phyloP scores from a whole-genome alignment of 1,140 invertebrate species.

The Oedothorax gibbosus region DNA sequence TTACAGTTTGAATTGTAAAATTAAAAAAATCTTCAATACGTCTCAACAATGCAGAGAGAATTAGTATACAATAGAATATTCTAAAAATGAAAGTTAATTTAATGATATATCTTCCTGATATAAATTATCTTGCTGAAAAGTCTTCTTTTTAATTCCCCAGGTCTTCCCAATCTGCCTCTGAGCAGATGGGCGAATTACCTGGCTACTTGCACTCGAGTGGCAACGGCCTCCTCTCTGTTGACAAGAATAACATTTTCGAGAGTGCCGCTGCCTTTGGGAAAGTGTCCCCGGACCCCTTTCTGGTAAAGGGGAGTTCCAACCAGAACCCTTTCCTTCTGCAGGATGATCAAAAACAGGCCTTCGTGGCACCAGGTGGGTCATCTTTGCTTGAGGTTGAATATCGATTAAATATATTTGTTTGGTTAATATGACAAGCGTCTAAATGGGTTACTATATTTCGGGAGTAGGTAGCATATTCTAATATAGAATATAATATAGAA shows the following conservation, averaged over 20 bases:
- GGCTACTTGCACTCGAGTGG: constrained; percentile 33
- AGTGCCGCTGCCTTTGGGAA: constrained; percentile 54
- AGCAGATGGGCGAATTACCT: constrained; percentile 26
- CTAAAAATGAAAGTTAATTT: too few species aligned
- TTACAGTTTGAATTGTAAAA: too few species aligned
- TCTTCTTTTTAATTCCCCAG: constrained; percentile 6
- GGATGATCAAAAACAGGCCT: constrained; percentile 52
- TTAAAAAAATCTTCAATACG: too few species aligned
- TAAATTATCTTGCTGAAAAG: neutral
- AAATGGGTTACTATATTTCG: too few species aligned
- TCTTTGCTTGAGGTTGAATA: too few species aligned
- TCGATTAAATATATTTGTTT: too few species aligned
- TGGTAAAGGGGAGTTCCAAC: constrained; percentile 47
- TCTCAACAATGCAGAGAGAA: too few species aligned
- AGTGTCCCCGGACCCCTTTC: constrained; percentile 54
- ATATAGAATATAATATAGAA: too few species aligned
- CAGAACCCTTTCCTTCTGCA: constrained; percentile 51
- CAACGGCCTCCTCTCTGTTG: constrained; percentile 52
- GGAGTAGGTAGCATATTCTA: too few species aligned
- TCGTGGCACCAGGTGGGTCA: constrained; percentile 39
- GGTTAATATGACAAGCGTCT: too few species aligned
- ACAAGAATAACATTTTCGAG: constrained; percentile 56
- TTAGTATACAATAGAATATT: too few species aligned
- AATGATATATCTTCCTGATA: neutral
- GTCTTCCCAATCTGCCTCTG: constrained; percentile 16